Base-by-base conservation (phyloP, 2,113 vertebrate genomes). In the Hippocampus guttulatus region DNA sequence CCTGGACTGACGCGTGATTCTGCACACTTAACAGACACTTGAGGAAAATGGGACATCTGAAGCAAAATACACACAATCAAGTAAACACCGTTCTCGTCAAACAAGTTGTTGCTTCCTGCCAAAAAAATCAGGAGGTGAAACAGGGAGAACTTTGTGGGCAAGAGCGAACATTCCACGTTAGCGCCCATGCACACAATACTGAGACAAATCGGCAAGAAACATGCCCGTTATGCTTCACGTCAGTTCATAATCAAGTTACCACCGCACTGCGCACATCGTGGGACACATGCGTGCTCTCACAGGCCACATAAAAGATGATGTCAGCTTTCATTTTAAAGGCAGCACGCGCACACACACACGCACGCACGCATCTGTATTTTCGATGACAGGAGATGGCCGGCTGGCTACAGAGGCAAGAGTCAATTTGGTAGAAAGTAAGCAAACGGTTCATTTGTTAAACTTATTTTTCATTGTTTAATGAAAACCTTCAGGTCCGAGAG, bases 211-310 rank as follows among this genome's bases (percentile, higher is more conserved):
- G 66, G 52, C 14, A 16, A 68, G 66, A 71, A 71, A 63, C 62
- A 70, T 47, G 40, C 55, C 43, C 38, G 62, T 38, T 70, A 43
- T 55, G 75, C 52, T 71, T 77, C 66, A 67, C 67, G 61, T 38
- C 64, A 70, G 49, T 60, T 67, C 5, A 64, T 54, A 69, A 75
- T 77, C 54, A 63, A 77, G 83, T 73, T 68, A 62, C 67, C 54
- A 64, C 64, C 8, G 65, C 43, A 21, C 40, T n/a, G 57, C 57
- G 15, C 57, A 62, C 51, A 68, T 80, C 2, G 1, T 52, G 67
- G 74, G 76, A 75, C 71, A 69, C 23, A 18, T 60, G 2, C 16
- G 25, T 60, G 57, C 16, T 60, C 57, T 60, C 57, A 60, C 57
- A 30, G 25, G 15, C 25, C 1, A 27, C 57, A 60, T 27, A 60